A percentile compares a stretch with the other conserved stretches of the same genome.
Conservation (phyloP, 2,797 vertebrate genomes). For the Melanotaenia parkinsoni region DNA sequence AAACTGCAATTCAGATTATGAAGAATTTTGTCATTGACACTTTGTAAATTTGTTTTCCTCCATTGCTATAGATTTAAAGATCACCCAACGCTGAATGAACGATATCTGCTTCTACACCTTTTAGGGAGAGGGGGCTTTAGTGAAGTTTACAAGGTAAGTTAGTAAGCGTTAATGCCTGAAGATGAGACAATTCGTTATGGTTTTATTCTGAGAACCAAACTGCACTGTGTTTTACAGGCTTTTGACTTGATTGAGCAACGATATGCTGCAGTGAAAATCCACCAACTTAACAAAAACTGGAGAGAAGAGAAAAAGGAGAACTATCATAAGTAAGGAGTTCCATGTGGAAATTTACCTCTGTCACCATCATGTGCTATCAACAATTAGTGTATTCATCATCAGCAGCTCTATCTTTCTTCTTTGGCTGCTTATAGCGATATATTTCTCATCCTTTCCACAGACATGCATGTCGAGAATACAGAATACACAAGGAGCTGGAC, state of each 20-base stretch:
- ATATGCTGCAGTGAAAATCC: conserved; percentile 99
- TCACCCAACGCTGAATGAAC: conserved; percentile 96
- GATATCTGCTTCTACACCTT: conserved; percentile 96
- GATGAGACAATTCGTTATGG: not conserved
- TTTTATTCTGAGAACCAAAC: not conserved
- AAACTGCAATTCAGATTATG: not conserved
- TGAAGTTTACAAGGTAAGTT: conserved; percentile 95
- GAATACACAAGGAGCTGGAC: conserved; percentile 99
- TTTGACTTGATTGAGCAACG: conserved; percentile 99
- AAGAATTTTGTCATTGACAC: not conserved
- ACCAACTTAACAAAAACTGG: conserved; percentile 99
- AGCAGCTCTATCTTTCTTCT: conserved; percentile 22
- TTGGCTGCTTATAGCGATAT: conserved; percentile 55
- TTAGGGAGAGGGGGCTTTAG: conserved; percentile 98
- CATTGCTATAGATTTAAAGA: conserved; percentile 92
- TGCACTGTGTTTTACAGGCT: conserved; percentile 80
- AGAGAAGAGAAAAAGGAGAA: conserved; percentile 99
- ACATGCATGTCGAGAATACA: conserved; percentile 98
- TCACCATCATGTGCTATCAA: not conserved
- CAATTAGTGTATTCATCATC: not conserved
- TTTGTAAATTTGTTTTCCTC: not conserved
- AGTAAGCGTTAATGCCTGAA: not conserved
- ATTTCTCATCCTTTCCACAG: conserved; percentile 71
- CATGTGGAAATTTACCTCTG: not conserved
- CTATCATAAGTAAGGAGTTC: conserved; percentile 92